Base-by-base conservation (phyloP, 2,888 invertebrate genomes). In the Andrena hattorfiana region DNA sequence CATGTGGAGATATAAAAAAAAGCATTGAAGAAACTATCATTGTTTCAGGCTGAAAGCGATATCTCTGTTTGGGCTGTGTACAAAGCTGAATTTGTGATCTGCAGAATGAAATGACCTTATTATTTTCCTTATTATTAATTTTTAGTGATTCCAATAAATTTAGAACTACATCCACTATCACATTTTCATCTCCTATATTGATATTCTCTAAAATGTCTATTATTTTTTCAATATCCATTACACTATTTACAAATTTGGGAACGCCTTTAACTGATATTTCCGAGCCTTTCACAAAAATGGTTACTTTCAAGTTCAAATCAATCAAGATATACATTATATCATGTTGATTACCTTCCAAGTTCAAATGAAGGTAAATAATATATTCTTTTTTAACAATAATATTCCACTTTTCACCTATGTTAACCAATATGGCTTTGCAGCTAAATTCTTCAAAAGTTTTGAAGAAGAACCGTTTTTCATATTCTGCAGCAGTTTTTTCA, bases 1-100 rank as follows among this genome's bases (percentile, higher is more conserved):
- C 56, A 56, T 56, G 56, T 56, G 56, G 26, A 56, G 56, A 56
- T 56, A 56, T 56, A 56, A 56, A 28, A n/a, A 56, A 56, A 56
- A 56, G 56, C 56, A 56, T 56, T 56, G 56, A 56, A n/a, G 26
- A 56, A 28, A 56, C 26, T 56, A 56, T 23, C 26, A 56, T 56
- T 56, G 26, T 56, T 56, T 56, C 26, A 56, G 56, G 28, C 7
- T 56, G 56, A 2, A n/a, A 56, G n/a, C 26, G 56, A 26, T 56
- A 56, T 56, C 28, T 1, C n/a, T 56, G 56, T 59, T 59, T 59
- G n/a, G 7, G n/a, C 7, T 59, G 56, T 59, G 56, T 59, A 59
- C 16, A 59, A 28, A 26, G 56, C 5, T 59, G 56, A 59, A 59
- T 59, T 59, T 59, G 56, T 56, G 56, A 59, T 59, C 56, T 59